A percentile compares a stretch with the other conserved stretches of the same genome.
These are phyloP conservation scores for Urosaurus nigricauda DNA, from an alignment of 2,797 vertebrate genomes.

Conservation along the genomic window DNA sequence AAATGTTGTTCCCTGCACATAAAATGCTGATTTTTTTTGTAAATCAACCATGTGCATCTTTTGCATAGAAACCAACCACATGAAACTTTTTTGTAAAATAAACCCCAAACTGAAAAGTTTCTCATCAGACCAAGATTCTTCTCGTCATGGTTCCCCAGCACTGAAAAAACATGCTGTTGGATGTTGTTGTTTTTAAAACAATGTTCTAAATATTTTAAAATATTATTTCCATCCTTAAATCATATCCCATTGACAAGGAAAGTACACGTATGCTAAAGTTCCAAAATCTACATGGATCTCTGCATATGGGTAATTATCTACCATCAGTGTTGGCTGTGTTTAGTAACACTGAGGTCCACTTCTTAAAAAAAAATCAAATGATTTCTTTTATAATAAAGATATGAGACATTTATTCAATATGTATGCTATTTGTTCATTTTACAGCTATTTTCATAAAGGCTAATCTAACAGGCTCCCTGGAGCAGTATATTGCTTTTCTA, in stretches of 20 bases:
- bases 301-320: background rate
- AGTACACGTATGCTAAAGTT: background rate
- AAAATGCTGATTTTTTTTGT: too few relatives aligned
- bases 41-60: too few relatives aligned
- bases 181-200: too few relatives aligned
- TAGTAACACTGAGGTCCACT: background rate
- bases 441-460: conserved; percentile 23
- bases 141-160: too few relatives aligned
- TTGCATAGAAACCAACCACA: too few relatives aligned
- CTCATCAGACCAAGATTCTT: too few relatives aligned
- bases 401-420: background rate
- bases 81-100: too few relatives aligned
- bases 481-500: conserved; percentile 39
- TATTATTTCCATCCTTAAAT: too few relatives aligned
- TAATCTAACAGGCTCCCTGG: conserved; percentile 23
- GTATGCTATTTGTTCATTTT: background rate
- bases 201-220: too few relatives aligned
- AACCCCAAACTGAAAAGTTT: too few relatives aligned
- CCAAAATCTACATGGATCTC: background rate
- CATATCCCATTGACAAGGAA: background rate
- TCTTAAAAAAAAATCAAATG: conserved; percentile 11
- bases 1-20: too few relatives aligned
- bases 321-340: background rate
- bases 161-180: too few relatives aligned
- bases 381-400: background rate